phyloP scores from a whole-genome alignment of 2,113 vertebrate genomes.

The Clupea harengus region DNA sequence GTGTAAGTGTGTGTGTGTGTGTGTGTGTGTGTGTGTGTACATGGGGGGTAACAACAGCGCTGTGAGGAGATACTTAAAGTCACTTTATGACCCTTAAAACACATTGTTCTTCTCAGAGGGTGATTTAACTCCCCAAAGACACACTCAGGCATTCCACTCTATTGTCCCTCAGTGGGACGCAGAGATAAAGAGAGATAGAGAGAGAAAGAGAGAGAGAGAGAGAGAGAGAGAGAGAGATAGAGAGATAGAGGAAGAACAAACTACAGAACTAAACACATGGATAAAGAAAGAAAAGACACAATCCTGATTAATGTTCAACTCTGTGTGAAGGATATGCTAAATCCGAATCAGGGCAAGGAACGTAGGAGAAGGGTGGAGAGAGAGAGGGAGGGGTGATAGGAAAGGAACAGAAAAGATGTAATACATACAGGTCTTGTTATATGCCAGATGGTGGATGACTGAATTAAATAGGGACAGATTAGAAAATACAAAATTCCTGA shows the following conservation, averaged over 20 bases:
- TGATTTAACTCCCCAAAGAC: constrained; percentile 63
- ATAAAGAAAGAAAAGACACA: background rate
- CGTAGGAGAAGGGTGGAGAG: too few species aligned
- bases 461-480: background rate
- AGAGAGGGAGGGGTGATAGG: too few species aligned
- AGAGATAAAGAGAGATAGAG: constrained; percentile 46
- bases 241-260: background rate
- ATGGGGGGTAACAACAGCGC: constrained; percentile 57
- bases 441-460: background rate
- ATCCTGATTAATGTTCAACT: background rate
- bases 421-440: too few species aligned
- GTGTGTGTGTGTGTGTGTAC: background rate
- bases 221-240: background rate
- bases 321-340: background rate
- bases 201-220: background rate
- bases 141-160: constrained; percentile 66
- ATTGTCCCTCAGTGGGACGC: constrained; percentile 57
- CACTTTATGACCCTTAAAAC: constrained; percentile 61
- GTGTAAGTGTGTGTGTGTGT: background rate
- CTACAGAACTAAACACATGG: background rate
- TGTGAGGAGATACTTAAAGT: constrained; percentile 65
- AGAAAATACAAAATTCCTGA: background rate
- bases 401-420: too few species aligned
- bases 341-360: too few species aligned
- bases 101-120: constrained; percentile 70